These are phyloP conservation scores for Diadophis punctatus DNA, from an alignment of 2,113 vertebrate species.

Conservation along the genomic window DNA sequence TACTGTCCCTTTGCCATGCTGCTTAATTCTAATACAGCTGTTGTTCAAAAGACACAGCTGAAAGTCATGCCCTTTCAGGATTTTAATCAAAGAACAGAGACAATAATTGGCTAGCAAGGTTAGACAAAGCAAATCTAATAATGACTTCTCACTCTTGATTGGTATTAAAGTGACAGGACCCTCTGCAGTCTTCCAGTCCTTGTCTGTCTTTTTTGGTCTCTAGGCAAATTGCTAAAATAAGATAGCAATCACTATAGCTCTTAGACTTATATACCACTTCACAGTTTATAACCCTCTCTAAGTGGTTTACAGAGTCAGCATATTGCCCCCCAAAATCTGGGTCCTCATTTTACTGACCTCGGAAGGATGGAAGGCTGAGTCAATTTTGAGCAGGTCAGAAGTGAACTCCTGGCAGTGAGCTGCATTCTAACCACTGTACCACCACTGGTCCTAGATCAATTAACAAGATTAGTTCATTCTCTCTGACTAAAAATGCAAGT, in stretches of 20 bases:
- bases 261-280: not conserved
- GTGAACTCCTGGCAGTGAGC: not conserved
- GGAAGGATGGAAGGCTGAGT: not conserved
- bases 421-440: not conserved
- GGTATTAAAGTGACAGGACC: not conserved
- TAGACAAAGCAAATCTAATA: slow-evolving; percentile 24
- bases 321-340: not conserved
- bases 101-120: not conserved
- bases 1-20: not conserved
- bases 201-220: not conserved
- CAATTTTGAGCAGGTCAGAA: not conserved
- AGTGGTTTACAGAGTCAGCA: not conserved
- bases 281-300: not conserved
- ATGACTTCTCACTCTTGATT: not conserved
- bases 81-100: not conserved
- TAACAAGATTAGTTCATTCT: not conserved
- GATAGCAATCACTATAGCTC: not conserved
- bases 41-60: not conserved
- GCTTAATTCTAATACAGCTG: not conserved
- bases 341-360: not conserved
- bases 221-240: not conserved
- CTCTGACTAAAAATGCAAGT: not conserved
- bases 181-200: not conserved
- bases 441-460: not conserved
- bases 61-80: not conserved